Conservation (phyloP, 2,113 vertebrate species). For the Procapra przewalskii region DNA sequence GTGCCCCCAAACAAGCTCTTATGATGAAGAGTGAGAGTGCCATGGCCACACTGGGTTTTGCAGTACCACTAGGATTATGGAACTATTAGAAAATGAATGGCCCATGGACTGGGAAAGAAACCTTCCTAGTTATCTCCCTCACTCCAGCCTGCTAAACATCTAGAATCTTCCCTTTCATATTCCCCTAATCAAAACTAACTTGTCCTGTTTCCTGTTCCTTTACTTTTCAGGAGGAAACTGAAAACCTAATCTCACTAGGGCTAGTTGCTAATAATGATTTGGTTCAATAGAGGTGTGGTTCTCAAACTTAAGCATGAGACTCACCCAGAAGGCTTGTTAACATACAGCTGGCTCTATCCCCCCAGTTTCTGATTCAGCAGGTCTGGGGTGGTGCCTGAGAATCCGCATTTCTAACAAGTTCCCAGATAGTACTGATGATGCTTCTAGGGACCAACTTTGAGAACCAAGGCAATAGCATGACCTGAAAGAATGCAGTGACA, state of each 20-base stretch:
- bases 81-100: neutral
- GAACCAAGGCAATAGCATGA: neutral
- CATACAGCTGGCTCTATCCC: neutral
- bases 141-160: neutral
- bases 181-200: neutral
- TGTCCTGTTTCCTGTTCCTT: neutral
- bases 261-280: neutral
- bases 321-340: neutral
- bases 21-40: neutral
- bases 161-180: neutral
- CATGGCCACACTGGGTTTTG: neutral
- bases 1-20: neutral
- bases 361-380: neutral
- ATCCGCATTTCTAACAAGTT: neutral
- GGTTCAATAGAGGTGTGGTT: neutral
- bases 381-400: neutral
- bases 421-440: neutral
- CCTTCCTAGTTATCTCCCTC: accelerated
- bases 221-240: neutral
- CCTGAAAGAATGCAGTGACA: neutral
- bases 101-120: neutral
- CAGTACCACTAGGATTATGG: neutral
- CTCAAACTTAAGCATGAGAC: neutral
- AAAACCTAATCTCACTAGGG: neutral
- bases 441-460: neutral